Conservation (phyloP, 2,888 invertebrate species). For the Sphecodes monilicornis region DNA sequence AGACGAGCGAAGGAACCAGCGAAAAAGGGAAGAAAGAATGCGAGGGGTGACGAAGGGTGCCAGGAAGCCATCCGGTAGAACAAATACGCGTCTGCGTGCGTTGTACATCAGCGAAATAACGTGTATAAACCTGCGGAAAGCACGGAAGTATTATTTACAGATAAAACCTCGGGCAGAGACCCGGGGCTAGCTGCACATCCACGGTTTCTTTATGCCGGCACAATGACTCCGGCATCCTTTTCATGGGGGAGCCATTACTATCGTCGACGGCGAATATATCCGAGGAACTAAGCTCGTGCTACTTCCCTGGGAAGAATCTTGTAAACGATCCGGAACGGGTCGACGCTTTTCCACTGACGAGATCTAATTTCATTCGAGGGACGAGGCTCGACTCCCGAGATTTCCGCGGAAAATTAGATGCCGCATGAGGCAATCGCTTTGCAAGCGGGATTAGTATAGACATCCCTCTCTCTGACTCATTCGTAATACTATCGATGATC, state of each 20-base stretch:
- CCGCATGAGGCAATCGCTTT: slow-evolving; percentile 9
- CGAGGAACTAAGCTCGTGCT: slow-evolving; percentile 46
- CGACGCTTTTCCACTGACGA: slow-evolving; percentile 48
- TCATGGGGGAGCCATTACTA: slow-evolving; percentile 61
- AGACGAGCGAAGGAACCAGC: not conserved
- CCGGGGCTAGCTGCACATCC: slow-evolving; percentile 38
- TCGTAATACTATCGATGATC: not conserved
- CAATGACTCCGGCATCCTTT: slow-evolving; percentile 62
- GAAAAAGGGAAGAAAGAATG: not conserved
- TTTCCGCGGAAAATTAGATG: slow-evolving; percentile 37
- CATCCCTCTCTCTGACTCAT: not conserved
- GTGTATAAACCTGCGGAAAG: slow-evolving; percentile 60
- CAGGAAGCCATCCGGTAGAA: not conserved
- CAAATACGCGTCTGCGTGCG: slow-evolving; percentile 19
- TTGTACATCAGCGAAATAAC: slow-evolving; percentile 53
- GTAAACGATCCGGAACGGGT: slow-evolving; percentile 63
- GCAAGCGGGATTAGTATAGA: not conserved
- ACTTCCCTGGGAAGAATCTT: slow-evolving; percentile 57
- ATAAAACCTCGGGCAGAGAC: slow-evolving; percentile 39
- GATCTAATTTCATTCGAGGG: slow-evolving; percentile 45
- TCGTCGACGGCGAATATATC: slow-evolving; percentile 54
- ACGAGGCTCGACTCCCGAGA: not conserved
- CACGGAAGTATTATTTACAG: slow-evolving; percentile 67
- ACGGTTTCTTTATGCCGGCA: slow-evolving; percentile 62
- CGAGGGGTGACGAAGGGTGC: not conserved